These are phyloP conservation scores for Gallinago jamesoni DNA, from an alignment of 2,113 vertebrate genomes.

Conservation along the genomic window DNA sequence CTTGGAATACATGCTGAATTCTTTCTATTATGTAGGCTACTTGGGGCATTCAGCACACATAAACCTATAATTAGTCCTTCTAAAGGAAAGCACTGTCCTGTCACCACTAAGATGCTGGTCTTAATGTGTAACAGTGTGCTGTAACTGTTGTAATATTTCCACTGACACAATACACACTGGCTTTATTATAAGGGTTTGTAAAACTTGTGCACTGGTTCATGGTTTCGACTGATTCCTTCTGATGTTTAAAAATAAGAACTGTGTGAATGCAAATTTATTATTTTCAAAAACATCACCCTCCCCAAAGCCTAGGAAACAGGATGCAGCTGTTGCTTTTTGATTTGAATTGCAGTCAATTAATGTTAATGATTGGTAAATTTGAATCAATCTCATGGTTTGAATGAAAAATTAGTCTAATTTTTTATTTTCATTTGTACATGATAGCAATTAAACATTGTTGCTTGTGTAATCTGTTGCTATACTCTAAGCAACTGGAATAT, in stretches of 20 bases:
- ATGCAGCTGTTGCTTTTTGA: constrained; percentile 45
- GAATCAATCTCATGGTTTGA: constrained; percentile 5
- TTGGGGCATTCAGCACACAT: background rate
- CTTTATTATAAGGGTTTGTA: background rate
- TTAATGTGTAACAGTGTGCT: background rate
- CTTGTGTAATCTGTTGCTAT: background rate
- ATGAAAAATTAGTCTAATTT: constrained; percentile 36
- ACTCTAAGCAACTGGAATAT: background rate
- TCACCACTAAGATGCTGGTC: background rate
- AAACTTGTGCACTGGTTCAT: background rate
- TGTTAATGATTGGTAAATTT: constrained; percentile 19
- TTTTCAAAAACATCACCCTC: constrained; percentile 29
- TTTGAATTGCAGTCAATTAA: constrained; percentile 19
- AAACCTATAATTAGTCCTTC: background rate
- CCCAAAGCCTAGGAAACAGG: constrained; percentile 17
- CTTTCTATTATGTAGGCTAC: background rate
- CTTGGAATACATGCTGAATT: background rate
- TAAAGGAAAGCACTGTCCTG: background rate
- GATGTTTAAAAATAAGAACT: constrained; percentile 60
- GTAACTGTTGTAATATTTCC: background rate
- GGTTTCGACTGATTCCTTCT: constrained; percentile 39
- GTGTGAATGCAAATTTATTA: constrained; percentile 39
- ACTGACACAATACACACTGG: background rate
- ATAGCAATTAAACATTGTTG: constrained; percentile 46
- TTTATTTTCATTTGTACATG: constrained; percentile 64